Evolutionary conservation across 2,888 invertebrate species (phyloP).

Genomic region (Apotomis capreana): DNA sequence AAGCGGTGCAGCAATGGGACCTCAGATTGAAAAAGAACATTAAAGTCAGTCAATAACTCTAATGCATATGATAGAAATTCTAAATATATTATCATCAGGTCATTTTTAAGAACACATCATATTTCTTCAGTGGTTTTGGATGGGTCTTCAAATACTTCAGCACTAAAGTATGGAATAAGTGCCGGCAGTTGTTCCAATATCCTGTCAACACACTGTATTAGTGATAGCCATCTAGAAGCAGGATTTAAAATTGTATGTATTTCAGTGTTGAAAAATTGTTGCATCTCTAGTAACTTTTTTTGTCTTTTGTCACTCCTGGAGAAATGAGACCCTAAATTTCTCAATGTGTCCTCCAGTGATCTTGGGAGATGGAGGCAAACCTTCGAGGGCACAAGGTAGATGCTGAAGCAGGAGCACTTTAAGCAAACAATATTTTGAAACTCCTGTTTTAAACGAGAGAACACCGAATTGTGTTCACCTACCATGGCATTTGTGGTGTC

Average conservation of each 20-base stretch:
- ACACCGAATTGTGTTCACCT: constrained; percentile 11
- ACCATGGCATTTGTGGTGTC: constrained; percentile 27
- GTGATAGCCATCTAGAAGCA: constrained; percentile 23
- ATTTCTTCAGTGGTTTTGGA: background rate
- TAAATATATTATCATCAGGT: constrained; percentile 5
- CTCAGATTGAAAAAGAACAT: constrained; percentile 15
- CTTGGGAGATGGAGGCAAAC: constrained; percentile 10
- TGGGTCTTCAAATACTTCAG: constrained; percentile 16
- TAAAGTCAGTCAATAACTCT: constrained; percentile 11
- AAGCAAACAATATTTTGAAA: constrained; percentile 2
- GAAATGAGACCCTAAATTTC: constrained; percentile 7
- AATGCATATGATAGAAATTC: constrained; percentile 27
- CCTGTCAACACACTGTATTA: constrained; percentile 30
- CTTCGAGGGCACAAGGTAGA: constrained; percentile 20
- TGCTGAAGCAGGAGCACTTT: constrained; percentile 20
- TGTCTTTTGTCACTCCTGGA: constrained; percentile 4
- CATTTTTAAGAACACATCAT: constrained; percentile 1
- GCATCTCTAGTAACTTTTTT: constrained; percentile 3
- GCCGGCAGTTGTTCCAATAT: constrained; percentile 10
- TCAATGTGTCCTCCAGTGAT: constrained; percentile 15
- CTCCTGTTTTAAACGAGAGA: constrained; percentile 12
- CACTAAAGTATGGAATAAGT: constrained; percentile 10
- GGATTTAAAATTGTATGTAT: constrained; percentile 20
- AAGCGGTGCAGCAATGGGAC: constrained; percentile 10
- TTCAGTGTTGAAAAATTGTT: constrained; percentile 2